Conservation (phyloP, 2,797 vertebrate species). For the Takifugu rubripes region DNA sequence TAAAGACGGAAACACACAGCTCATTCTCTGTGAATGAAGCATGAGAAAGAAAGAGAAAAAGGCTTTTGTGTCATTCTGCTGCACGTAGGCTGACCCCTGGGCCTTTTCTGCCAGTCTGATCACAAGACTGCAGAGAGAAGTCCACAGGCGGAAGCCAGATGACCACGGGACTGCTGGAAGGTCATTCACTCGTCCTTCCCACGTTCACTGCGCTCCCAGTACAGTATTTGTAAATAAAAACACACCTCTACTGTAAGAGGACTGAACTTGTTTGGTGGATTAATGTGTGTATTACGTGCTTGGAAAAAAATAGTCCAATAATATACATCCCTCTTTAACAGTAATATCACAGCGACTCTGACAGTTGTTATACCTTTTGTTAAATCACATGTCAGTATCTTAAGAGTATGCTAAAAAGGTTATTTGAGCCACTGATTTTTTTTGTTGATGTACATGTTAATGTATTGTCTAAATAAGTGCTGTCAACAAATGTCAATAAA, state of each 20-base stretch:
- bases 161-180: constrained; percentile 3
- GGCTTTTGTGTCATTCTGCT: constrained; percentile 64
- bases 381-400: neutral
- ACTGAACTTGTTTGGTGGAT: too few species aligned
- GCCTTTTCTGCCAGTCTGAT: constrained; percentile 46
- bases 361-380: constrained; percentile 1
- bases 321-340: neutral
- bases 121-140: constrained; percentile 63
- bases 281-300: too few species aligned
- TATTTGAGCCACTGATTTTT: constrained; percentile 16
- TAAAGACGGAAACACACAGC: constrained; percentile 58
- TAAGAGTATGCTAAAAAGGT: neutral
- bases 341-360: neutral
- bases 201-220: neutral
- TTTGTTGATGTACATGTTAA: neutral
- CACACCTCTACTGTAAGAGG: too few species aligned
- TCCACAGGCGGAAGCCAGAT: constrained; percentile 31
- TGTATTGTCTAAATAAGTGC: constrained; percentile 18
- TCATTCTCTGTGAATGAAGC: constrained; percentile 62
- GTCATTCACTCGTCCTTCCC: constrained; percentile 7
- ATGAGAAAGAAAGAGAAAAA: constrained; percentile 48
- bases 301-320: too few species aligned
- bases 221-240: too few species aligned
- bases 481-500: constrained; percentile 7
- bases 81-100: constrained; percentile 70